phyloP scores from a whole-genome alignment of 2,888 invertebrate species.

The Cactoblastis cactorum region DNA sequence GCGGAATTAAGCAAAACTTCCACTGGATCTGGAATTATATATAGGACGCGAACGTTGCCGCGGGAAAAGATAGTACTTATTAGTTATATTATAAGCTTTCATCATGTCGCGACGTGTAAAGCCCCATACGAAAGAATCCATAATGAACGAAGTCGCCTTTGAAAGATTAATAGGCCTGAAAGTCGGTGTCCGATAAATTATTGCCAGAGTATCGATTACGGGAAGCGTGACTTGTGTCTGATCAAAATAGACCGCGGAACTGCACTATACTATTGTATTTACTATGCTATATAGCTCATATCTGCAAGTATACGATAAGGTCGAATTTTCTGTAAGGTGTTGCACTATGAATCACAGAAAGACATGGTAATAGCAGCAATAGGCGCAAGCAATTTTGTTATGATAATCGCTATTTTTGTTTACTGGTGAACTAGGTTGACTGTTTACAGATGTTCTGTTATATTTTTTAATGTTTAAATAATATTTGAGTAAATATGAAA shows the following conservation, averaged over 20 bases:
- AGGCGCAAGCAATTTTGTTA: too few relatives aligned
- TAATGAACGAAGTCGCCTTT: slow-evolving; percentile 6
- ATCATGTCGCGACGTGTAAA: slow-evolving; percentile 24
- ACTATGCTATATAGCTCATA: background rate
- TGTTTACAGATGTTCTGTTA: too few relatives aligned
- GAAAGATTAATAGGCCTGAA: slow-evolving; percentile 14
- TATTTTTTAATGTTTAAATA: too few relatives aligned
- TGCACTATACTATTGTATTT: background rate
- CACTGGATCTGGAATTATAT: background rate
- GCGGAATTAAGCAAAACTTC: too few relatives aligned
- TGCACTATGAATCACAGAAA: too few relatives aligned
- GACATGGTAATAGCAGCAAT: too few relatives aligned
- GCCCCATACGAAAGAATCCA: slow-evolving; percentile 16
- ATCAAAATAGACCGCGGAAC: slow-evolving; percentile 1
- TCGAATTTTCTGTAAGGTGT: too few relatives aligned
- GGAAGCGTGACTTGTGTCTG: slow-evolving; percentile 4
- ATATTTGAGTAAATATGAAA: too few relatives aligned
- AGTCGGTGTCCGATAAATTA: slow-evolving; percentile 13
- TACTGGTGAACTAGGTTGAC: too few relatives aligned
- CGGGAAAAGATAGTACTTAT: too few relatives aligned
- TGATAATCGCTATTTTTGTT: too few relatives aligned
- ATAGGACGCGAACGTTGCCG: background rate
- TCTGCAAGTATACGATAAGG: too few relatives aligned
- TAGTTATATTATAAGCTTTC: slow-evolving; percentile 14
- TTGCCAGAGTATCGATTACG: slow-evolving; percentile 12